Base-by-base conservation (phyloP, 2,113 vertebrate genomes). In the Neotoma lepida region DNA sequence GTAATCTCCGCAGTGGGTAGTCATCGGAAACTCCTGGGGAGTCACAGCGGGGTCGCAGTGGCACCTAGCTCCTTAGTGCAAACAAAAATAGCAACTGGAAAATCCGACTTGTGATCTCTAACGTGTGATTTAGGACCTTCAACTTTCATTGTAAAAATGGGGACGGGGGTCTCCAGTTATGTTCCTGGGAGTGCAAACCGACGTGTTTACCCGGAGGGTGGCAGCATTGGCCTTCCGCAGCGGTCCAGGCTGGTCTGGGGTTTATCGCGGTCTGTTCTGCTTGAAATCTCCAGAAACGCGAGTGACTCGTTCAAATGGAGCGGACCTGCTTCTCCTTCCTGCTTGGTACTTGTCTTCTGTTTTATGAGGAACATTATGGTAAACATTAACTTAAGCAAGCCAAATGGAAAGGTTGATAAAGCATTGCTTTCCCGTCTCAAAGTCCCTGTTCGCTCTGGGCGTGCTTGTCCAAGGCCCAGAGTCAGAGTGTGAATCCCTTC, bases 301-400 rank as follows among this genome's bases (percentile, higher is more conserved):
- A 74, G 33, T 2, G 14, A 64, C 74, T 91, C 92, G 70, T 44
- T 63, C 49, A 95, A 93, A 61, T 33, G 80, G 28, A 35, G 58
- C 0, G 9, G 86, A 28, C 49, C 90, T 6, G 86, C 13, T 95
- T 96, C 74, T 95, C 28, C 7, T 24, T 90, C n/a, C 51, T 26
- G 61, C 86, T 30, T 39, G 86, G 94, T 9, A 80, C 24, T 68
- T 82, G 0, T 33, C 86, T 58, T 89, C 61, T 82, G 97, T 98
- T 95, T 97, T 98, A 92, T 97, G 98, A 14, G 94, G 89, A 93
- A 92, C 44, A 18, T 97, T 98, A 93, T 97, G 98, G 13, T 93
- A 86, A 93, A 91, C 49, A 18, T 97, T 96, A 61, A 64, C 98
- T 92, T 99, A 99, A 97, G 97, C 99, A 91, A 64, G 30, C 54